Base-by-base conservation (phyloP, 2,797 vertebrate species). In the Chaenodraco wilsoni region DNA sequence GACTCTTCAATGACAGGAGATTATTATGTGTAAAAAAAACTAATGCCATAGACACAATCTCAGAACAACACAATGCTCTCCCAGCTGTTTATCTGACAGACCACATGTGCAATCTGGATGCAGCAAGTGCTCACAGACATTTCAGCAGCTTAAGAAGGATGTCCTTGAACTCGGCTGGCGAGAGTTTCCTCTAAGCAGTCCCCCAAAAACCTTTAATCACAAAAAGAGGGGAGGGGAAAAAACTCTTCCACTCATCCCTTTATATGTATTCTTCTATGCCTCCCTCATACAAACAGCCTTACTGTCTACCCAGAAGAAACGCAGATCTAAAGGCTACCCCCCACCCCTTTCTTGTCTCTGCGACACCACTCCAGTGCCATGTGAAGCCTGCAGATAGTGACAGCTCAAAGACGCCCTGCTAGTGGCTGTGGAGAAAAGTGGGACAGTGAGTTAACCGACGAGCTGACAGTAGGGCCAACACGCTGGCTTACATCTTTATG, bases 301-400 rank as follows among this genome's bases (percentile, higher is more conserved):
- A 83, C 84, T 65, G 58, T 54, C 77, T 84, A 50, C 74, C 76
- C 69, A 76, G 61, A 37, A 27, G 88, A 84, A 83, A 82, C 87
- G 82, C 70, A 77, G 63, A 90, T 90, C 77, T 85, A 63, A 90
- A 73, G 80, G 67, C 45, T 33, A 65, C 60, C 63, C 69, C 66
- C 75, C 55, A 67, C 33, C 76, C 59, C 64, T 87, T 87, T 83
- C 74, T 89, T 70, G 77, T 85, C 84, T 88, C 86, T 84, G 79
- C 70, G 4, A 77, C 45, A 54, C 74, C 68, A 88, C 80, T 84
- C 79, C 41, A 45, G 68, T 85, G 79, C 87, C 76, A 84, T 89
- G 83, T 91, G 85, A 92, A 89, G 86, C 85, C 83, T 66, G 83
- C 72, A 52, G 75, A 88, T 86, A 86, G 77, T 82, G 85, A 87